Base-by-base conservation (phyloP, 2,113 vertebrate species). In the Pachyramphus minor region DNA sequence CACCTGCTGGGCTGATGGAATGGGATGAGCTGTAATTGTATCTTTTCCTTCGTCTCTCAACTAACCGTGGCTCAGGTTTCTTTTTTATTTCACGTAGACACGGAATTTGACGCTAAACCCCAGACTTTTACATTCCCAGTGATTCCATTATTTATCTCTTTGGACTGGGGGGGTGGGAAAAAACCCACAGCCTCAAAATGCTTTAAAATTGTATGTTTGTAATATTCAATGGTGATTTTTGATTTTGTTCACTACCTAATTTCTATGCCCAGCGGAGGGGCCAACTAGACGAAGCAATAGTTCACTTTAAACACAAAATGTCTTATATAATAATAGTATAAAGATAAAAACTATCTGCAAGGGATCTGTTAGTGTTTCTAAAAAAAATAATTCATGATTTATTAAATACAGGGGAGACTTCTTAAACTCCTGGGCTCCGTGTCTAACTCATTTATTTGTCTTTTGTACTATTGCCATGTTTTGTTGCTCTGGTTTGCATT, bases 331-430 rank as follows among this genome's bases (percentile, higher is more conserved):
- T 73, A 50, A 84, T 83, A 63, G 62, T 86, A 94, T 50, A 42
- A 74, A 93, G 83, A 31, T 55, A 89, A 90, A 95, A 91, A 37
- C 37, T 88, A 66, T 94, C 94, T 75, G 89, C 77, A 50, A 97
- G 89, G 86, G 95, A 93, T 94, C 87, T 95, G 92, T 86, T 84
- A 90, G 73, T 84, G 69, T 96, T 97, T 97, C 93, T 97, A 93
- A 93, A 80, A 92, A 96, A 52, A 85, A 62, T 91, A 84, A 96
- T 69, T 95, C 84, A 53, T 93, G 93, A 87, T 96, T 93, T 97
- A 94, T 97, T 90, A 97, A 98, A 98, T 95, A 93, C 68, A 81
- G 72, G 89, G 92, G 86, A 97, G 95, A 96, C 76, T 97, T 97
- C 80, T 84, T 78, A 97, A 97, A 96, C 78, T 95, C 85, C 49